Base-by-base conservation (phyloP, 2,113 vertebrate species). In the Megalops atlanticus region DNA sequence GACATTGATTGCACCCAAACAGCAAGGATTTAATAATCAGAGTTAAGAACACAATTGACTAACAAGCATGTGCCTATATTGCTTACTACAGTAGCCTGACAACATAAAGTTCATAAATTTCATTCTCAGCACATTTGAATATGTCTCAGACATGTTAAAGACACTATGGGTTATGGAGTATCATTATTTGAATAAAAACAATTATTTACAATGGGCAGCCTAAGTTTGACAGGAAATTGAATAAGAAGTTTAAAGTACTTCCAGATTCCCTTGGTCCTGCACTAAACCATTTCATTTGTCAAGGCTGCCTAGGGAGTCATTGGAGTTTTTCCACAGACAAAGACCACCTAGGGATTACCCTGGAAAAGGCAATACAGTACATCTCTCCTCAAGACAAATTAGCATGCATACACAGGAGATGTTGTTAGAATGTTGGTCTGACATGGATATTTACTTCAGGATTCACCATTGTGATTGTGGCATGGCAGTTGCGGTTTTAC, bases 201-300 rank as follows among this genome's bases (percentile, higher is more conserved):
- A 81, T 82, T 68, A 80, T 81, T 43, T 70, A 81, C 78, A 74
- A 73, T 72, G 79, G 10, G 77, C 64, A 73, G 41, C 69, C 54
- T 35, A 4, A 64, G 4, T 68, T 71, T 36, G n/a, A 47, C 54
- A 81, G 79, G 68, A 87, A 77, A 83, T 83, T 52, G 69, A 85
- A 79, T 83, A 83, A 80, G 80, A 77, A 75, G 83, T 2, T 74
- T 83, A 81, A 87, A 54, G 75, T 74, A 52, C 58, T 79, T 80
- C 81, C 83, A 80, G 78, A 85, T 83, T 78, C 64, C 68, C 27
- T 43, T 78, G 38, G 43, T 40, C 69, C 31, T 40, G 27, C 38
- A 27, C 31, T 77, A 64, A 74, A 78, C 80, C 31, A 45, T 74
- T 27, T 64, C 64, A 76, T 74, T 31, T 16, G 8, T 16, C 35